These are phyloP conservation scores for Octomys mimax DNA, from an alignment of 2,797 vertebrate genomes.

Conservation along the genomic window DNA sequence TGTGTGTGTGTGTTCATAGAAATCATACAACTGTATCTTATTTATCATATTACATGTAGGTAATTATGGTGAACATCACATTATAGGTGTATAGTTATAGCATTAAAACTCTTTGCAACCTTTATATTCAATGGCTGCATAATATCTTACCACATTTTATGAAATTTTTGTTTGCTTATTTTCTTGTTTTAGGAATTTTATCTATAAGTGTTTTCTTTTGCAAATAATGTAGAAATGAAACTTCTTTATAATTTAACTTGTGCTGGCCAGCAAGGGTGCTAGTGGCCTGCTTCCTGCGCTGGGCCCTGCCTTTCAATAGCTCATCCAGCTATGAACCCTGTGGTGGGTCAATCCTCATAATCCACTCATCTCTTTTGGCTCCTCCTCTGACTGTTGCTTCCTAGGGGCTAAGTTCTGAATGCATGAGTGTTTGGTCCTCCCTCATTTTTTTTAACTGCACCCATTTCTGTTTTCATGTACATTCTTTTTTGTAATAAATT, in stretches of 20 bases:
- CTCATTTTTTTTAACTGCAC: neutral
- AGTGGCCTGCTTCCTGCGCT: neutral
- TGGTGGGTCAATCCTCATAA: neutral
- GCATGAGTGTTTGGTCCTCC: neutral
- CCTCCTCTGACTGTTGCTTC: neutral
- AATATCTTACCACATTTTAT: slow-evolving; percentile 3
- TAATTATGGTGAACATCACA: neutral
- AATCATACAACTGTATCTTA: neutral
- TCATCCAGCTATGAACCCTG: neutral
- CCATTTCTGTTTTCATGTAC: slow-evolving; percentile 8
- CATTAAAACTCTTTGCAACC: slow-evolving; percentile 18
- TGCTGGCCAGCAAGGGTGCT: neutral
- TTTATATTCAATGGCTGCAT: slow-evolving; percentile 23
- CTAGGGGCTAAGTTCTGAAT: neutral
- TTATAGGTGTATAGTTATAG: neutral
- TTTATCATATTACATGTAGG: neutral
- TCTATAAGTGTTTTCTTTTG: slow-evolving; percentile 42
- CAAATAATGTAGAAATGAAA: slow-evolving; percentile 35
- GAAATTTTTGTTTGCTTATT: slow-evolving; percentile 42
- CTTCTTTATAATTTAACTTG: neutral
- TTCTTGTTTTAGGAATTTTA: slow-evolving; percentile 14
- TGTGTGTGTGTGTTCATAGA: neutral
- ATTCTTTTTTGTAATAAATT: slow-evolving; percentile 48
- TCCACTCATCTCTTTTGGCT: neutral
- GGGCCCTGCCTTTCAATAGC: neutral